Evolutionary conservation across 2,888 invertebrate species (phyloP), one percentile per base, ranked within the genome.

Genomic region (Dicyrtoma fusca): DNA sequence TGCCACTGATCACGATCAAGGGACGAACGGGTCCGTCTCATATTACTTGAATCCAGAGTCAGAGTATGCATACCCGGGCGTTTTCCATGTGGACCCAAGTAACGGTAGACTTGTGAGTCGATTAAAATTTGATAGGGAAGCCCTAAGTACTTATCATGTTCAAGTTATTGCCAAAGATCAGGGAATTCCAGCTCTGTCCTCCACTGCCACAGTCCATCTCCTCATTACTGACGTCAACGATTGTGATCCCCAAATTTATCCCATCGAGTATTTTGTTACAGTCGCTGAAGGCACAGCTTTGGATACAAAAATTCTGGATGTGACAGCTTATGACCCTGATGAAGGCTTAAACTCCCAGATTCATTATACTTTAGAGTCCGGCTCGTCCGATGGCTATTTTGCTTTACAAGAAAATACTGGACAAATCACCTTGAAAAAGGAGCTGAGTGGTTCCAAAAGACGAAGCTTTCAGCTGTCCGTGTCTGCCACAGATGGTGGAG

Each of bases 201-300:
- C 96, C 8, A 94, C 94, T 0, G 94, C 95, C 10, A 92, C 94
- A 0, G 90, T 97, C 65, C 87, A 88, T 81, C 84, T 97, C 6
- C 89, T 86, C 78, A 88, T 97, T 19, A 86, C 90, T 74, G 97
- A 97, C 84, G 89, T 94, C 14, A 97, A 97, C 84, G 97, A 97
- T 84, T 96, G 97, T 83, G 88, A 89, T 81, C 97, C 97, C 0
- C 88, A 90, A 81, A 96, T 97, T 85, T 96, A 96, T 85, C 97
- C 97, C 0, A 88, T 88, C 82, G 88, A 89, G 81, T 97, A 97
- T 84, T 91, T 94, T 82, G 88, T 92, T 79, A 87, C 90, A 55
- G 86, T 95, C 55, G 65, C 79, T 4, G 77, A 76, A 49, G 86
- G 88, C 45, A 89, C 91, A 82, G 84, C 87, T 71, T 83, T 88